These are phyloP conservation scores for Cheirogaleus major DNA, from an alignment of 2,797 vertebrate genomes.

Conservation along the genomic window DNA sequence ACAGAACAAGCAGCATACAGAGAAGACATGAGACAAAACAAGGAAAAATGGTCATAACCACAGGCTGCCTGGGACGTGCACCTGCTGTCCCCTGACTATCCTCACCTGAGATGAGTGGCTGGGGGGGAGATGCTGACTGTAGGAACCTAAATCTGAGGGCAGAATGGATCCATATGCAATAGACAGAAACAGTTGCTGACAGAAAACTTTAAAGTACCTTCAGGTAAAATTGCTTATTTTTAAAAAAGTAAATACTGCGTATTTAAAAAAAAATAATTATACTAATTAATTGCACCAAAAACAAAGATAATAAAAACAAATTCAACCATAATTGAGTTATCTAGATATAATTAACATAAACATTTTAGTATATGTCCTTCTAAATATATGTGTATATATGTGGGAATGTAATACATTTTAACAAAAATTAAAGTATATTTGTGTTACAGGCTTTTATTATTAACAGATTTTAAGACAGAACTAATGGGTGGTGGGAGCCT, in stretches of 20 bases:
- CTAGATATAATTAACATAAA: not conserved
- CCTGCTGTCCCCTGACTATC: not conserved
- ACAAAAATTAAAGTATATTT: not conserved
- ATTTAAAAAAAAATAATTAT: not conserved
- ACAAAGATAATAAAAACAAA: not conserved
- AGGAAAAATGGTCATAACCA: not conserved
- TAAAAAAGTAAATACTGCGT: not conserved
- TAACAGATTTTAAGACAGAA: not conserved
- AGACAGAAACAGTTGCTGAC: not conserved
- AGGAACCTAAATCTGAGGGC: not conserved
- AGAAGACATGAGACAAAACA: fast-evolving
- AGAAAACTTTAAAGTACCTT: not conserved
- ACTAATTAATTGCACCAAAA: not conserved
- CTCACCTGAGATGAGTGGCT: not conserved
- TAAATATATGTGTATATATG: not conserved
- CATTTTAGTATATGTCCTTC: not conserved
- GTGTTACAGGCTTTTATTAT: not conserved
- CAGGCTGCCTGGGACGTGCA: no score
- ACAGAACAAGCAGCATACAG: not conserved
- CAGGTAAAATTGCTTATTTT: not conserved
- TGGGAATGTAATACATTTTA: not conserved
- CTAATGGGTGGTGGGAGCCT: not conserved
- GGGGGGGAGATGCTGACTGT: not conserved
- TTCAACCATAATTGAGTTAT: not conserved
- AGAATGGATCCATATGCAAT: not conserved